Percentiles rank a stretch among this genome's conserved stretches.
phyloP scores from a whole-genome alignment of 1,140 invertebrate species.

The Chionoecetes opilio region DNA sequence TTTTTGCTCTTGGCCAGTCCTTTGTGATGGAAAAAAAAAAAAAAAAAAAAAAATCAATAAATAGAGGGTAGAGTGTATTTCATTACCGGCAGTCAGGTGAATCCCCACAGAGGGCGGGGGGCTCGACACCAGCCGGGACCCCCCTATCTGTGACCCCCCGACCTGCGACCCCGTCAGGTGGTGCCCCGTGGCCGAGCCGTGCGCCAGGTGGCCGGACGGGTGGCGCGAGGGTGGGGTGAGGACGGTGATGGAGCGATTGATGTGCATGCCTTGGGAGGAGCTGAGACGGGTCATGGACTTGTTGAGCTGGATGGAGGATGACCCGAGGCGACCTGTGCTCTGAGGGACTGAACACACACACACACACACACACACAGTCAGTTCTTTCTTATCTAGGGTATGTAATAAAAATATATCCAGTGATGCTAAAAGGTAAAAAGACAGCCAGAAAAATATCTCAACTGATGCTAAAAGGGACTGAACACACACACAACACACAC shows the following conservation, averaged over 20 bases:
- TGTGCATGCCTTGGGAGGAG: slow-evolving; percentile 87
- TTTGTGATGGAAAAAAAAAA: no score
- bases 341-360: slow-evolving; percentile 76
- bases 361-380: slow-evolving; percentile 15
- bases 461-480: no score
- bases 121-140: slow-evolving; percentile 81
- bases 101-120: slow-evolving; percentile 80
- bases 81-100: slow-evolving; percentile 81
- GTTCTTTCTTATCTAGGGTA: neutral
- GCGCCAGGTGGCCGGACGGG: slow-evolving; percentile 67
- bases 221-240: slow-evolving; percentile 72
- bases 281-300: slow-evolving; percentile 92
- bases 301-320: slow-evolving; percentile 89
- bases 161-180: slow-evolving; percentile 67
- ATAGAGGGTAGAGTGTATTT: neutral
- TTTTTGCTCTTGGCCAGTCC: no score
- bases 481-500: no score
- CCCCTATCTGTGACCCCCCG: slow-evolving; percentile 75
- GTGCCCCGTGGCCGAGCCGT: slow-evolving; percentile 54
- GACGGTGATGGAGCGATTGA: slow-evolving; percentile 83
- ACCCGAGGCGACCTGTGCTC: slow-evolving; percentile 85
- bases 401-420: no score
- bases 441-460: no score
- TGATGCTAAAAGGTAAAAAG: no score
- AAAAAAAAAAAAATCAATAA: no score